phyloP scores from a whole-genome alignment of 2,888 invertebrate genomes.

The Oegoconia quadripuncta region DNA sequence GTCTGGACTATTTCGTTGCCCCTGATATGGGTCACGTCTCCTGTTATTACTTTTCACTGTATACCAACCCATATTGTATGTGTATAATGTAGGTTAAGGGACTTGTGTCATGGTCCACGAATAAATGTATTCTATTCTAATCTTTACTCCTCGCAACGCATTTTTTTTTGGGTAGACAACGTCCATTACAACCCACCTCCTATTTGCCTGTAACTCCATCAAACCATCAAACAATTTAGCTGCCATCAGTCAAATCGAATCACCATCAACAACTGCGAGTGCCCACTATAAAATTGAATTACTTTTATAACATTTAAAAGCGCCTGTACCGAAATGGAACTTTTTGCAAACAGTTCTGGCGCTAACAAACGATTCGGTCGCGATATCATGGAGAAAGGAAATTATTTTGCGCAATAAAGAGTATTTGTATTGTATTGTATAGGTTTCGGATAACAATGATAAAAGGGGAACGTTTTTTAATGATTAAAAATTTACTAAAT shows the following conservation, averaged over 20 bases:
- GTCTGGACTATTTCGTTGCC: too few relatives aligned
- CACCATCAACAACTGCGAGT: conserved; percentile 1
- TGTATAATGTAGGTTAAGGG: too few relatives aligned
- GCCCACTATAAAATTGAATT: conserved; percentile 26
- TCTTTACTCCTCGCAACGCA: too few relatives aligned
- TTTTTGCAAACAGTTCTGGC: conserved; percentile 42
- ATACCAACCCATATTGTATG: too few relatives aligned
- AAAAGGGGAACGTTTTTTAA: neutral
- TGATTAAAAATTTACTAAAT: too few relatives aligned
- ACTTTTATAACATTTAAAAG: conserved; percentile 34
- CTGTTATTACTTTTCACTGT: too few relatives aligned
- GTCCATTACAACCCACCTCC: neutral
- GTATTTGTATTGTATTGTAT: too few relatives aligned
- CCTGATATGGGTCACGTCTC: too few relatives aligned
- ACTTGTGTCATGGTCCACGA: too few relatives aligned
- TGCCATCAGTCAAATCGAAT: conserved; percentile 3
- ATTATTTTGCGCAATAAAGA: neutral
- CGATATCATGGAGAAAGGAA: conserved; percentile 1
- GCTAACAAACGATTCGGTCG: conserved; percentile 35
- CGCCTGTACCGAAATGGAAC: conserved; percentile 28
- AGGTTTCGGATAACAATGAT: too few relatives aligned
- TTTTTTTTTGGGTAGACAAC: too few relatives aligned
- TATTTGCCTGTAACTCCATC: neutral
- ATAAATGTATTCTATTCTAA: too few relatives aligned
- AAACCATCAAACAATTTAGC: conserved; percentile 6